Conservation (phyloP, 1,140 invertebrate species). For the Diuraphis noxia region DNA sequence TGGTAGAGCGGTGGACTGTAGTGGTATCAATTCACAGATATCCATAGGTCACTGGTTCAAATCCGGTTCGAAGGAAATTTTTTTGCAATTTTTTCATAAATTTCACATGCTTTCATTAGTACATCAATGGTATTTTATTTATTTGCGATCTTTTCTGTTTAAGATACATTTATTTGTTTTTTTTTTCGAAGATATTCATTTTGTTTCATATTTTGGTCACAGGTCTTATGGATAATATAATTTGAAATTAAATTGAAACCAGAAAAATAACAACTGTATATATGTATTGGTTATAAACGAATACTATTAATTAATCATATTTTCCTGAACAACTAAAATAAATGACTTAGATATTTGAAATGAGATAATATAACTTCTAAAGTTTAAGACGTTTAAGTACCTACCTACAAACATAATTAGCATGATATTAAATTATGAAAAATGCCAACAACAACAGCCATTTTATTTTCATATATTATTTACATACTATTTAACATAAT, state of each 20-base stretch:
- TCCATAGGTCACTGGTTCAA: conserved; percentile 59
- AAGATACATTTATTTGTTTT: neutral
- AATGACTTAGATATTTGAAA: neutral
- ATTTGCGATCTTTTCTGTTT: neutral
- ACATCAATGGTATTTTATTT: neutral
- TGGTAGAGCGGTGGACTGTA: conserved; percentile 84
- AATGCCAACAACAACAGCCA: neutral
- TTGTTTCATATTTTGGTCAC: neutral
- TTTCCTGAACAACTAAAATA: neutral
- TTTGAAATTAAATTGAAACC: neutral
- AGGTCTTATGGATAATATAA: neutral
- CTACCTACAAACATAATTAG: neutral
- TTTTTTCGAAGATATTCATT: neutral
- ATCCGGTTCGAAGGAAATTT: conserved; percentile 52
- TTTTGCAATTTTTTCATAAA: neutral
- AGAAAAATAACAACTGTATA: neutral
- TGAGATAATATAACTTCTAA: neutral
- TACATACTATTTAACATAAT: neutral
- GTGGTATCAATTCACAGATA: neutral
- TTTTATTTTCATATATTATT: neutral
- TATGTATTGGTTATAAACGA: neutral
- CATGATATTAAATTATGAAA: neutral
- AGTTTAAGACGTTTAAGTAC: too few species aligned
- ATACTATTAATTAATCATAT: too few species aligned
- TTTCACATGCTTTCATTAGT: neutral